Base-by-base conservation (phyloP, 2,113 vertebrate genomes). In the Oryzias curvinotus region DNA sequence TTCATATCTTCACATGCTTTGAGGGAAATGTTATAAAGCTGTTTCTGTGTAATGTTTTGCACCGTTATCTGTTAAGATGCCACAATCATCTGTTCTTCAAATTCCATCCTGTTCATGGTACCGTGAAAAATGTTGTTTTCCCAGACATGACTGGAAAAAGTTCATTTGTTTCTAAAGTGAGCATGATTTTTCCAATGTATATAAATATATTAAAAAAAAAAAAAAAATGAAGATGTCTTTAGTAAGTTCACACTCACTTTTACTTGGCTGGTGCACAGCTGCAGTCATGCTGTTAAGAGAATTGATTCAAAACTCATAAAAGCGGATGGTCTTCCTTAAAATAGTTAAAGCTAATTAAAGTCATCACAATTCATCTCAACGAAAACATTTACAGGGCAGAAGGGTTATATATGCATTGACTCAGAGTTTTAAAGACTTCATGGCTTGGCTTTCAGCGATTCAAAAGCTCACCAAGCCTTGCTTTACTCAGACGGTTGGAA, bases 71-170 rank as follows among this genome's bases (percentile, higher is more conserved):
- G 12, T 45, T 12, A 7, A 19, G 50, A 13, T 62, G 53, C 52
- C 67, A 59, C 53, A 10, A 48, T 67, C 19, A 58, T 50, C 43
- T 61, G 8, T 65, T 65, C 48, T 57, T n/a, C 53, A 16, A 25
- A 57, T 42, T 21, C 26, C 46, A 16, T 18, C 25, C 55, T 30
- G 13, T 42, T 57, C 16, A 43, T 13, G 18, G 7, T 36, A 36
- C 10, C 36, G 12, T 3, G 36, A 36, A 12, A 12, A 36, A 12
- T 23, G 10, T 66, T 43, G 44, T 73, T 57, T 62, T 59, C 30
- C 45, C 65, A 75, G 67, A 46, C 56, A 59, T 66, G 26, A 57
- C 46, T 59, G 62, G 50, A 72, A 86, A 83, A 85, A 78, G 77
- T 76, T 21, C n/a, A n/a, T 26, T 26, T 26, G 3, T 26, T 26